A percentile compares a stretch with the other conserved stretches of the same genome.
phyloP scores from a whole-genome alignment of 1,140 invertebrate genomes.

The Diploscapter pachys region DNA sequence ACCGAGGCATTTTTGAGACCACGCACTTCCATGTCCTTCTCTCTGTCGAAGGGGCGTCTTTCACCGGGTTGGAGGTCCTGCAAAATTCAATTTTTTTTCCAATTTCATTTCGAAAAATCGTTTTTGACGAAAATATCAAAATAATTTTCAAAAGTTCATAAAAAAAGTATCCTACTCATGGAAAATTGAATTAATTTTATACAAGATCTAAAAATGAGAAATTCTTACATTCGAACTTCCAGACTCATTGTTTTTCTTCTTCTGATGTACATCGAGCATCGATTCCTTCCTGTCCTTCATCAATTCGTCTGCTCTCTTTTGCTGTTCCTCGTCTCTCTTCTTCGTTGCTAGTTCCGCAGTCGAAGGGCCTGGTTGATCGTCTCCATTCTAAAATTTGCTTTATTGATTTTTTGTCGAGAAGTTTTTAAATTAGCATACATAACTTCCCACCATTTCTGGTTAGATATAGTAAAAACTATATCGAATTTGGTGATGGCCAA shows the following conservation, averaged over 20 bases:
- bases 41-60: slow-evolving; percentile 18
- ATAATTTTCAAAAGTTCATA: not conserved
- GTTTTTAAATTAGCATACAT: no score
- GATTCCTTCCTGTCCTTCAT: slow-evolving; percentile 19
- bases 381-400: no score
- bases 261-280: slow-evolving; percentile 11
- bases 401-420: no score
- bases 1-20: slow-evolving; percentile 15
- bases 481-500: no score
- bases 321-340: slow-evolving; percentile 13
- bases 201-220: no score
- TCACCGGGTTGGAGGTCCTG: not conserved
- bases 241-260: not conserved
- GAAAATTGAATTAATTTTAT: not conserved
- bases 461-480: no score
- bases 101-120: not conserved
- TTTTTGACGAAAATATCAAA: not conserved
- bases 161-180: not conserved
- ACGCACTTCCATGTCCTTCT: slow-evolving; percentile 27
- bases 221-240: slow-evolving; percentile 3
- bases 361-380: not conserved
- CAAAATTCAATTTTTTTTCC: not conserved
- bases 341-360: not conserved
- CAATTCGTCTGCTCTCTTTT: slow-evolving; percentile 1
- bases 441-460: no score